Evolutionary conservation across 2,888 invertebrate species (phyloP).

Genomic region (Pachymerium ferrugineum): DNA sequence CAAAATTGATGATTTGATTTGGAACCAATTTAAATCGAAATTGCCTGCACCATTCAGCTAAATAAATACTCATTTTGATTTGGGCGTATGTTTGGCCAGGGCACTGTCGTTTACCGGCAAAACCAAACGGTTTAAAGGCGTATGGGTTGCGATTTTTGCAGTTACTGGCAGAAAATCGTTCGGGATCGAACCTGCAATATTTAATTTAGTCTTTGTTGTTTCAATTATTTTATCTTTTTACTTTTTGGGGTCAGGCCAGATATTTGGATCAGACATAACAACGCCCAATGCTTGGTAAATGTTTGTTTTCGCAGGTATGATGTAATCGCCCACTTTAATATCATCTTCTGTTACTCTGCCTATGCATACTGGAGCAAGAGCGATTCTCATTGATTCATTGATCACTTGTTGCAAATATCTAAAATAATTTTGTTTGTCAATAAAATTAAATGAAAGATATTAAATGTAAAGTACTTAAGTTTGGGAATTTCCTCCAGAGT

Average conservation of each 20-base stretch:
- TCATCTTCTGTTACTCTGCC: conserved; percentile 45
- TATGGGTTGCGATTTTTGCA: conserved; percentile 38
- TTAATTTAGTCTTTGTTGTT: background rate
- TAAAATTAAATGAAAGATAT: conserved; percentile 40
- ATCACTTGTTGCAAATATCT: conserved; percentile 47
- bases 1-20: background rate
- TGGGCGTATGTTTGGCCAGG: conserved; percentile 42
- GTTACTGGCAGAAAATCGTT: conserved; percentile 37
- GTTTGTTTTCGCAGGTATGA: conserved; percentile 46
- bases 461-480: conserved; percentile 34
- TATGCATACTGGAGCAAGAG: conserved; percentile 31
- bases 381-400: conserved; percentile 46
- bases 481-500: background rate
- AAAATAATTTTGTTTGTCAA: too few species aligned
- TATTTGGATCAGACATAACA: conserved; percentile 42
- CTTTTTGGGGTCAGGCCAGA: conserved; percentile 44
- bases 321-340: conserved; percentile 45
- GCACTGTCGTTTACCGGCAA: conserved; percentile 45
- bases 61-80: conserved; percentile 39
- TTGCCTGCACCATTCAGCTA: conserved; percentile 1
- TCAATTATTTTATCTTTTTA: conserved; percentile 38
- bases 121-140: conserved; percentile 47
- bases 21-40: conserved; percentile 20
- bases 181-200: conserved; percentile 37
- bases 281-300: conserved; percentile 47